Base-by-base conservation (phyloP, 2,113 vertebrate species). In the Hassar affinis region DNA sequence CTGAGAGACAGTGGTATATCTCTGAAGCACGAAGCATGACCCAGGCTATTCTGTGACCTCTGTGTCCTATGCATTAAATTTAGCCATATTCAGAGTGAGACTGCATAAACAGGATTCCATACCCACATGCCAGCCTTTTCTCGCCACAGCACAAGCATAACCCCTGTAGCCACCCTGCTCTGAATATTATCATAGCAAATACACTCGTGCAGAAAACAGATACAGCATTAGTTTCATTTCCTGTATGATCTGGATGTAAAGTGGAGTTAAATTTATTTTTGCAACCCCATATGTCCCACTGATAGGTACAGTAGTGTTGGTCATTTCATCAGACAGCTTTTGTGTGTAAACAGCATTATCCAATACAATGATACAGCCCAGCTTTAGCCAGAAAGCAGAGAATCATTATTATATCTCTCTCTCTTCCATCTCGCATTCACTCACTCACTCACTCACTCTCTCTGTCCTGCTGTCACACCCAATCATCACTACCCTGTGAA, bases 41-140 rank as follows among this genome's bases (percentile, higher is more conserved):
- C 82, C 51, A 59, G 45, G 59, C 54, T 33, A 49, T 68, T 20
- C 25, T 72, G 10, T 71, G 76, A 69, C 45, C 79, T 78, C 22
- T 77, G 52, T 49, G 71, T 69, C 66, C 80, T 61, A n/a, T 64
- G 81, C 75, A 64, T 72, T 88, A 88, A 80, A 79, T 84, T 54
- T 84, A 84, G 56, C 78, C 42, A 49, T 69, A 57, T 78, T 75
- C 25, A 75, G 38, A 75, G 42, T 80, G 75, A 47, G 66, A 59
- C 54, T 77, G 74, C 56, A 76, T 75, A 82, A 86, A 86, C 68
- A 86, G 62, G 49, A 78, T 82, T 87, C 78, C 81, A 84, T 81
- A 66, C 14, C 62, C 38, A n/a, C 80, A 72, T 84, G 81, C 80
- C 51, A 61, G 25, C 22, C 59, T 62, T 74, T 77, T 77, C 59